phyloP scores from a whole-genome alignment of 1,140 invertebrate species.

The Ips nitidus region DNA sequence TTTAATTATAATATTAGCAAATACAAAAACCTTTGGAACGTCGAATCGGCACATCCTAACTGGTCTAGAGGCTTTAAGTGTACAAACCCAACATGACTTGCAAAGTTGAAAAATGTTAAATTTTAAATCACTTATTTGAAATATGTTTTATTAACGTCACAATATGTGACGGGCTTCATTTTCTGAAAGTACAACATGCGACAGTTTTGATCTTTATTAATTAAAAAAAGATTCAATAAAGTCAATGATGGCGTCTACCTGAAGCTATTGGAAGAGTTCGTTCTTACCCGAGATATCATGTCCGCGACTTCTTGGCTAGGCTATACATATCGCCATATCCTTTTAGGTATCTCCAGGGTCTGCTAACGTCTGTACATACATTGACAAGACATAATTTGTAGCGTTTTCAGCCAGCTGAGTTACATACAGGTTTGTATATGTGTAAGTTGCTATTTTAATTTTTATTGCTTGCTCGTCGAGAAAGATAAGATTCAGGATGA shows the following conservation, averaged over 20 bases:
- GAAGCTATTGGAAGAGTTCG: background rate
- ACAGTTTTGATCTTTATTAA: too few species aligned
- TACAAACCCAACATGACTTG: too few species aligned
- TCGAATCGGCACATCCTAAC: constrained; percentile 30
- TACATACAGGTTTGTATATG: constrained; percentile 43
- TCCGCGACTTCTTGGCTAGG: constrained; percentile 28
- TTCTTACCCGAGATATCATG: constrained; percentile 24
- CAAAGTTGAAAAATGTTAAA: too few species aligned
- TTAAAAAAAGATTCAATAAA: too few species aligned
- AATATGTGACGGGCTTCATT: too few species aligned
- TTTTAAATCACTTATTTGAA: too few species aligned
- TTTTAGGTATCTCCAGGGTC: constrained; percentile 43
- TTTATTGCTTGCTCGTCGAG: constrained; percentile 31
- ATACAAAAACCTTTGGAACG: constrained; percentile 40
- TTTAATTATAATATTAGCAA: constrained; percentile 49
- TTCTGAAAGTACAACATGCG: too few species aligned
- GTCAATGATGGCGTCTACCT: too few species aligned
- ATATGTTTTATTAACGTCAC: too few species aligned
- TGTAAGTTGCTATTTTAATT: constrained; percentile 39
- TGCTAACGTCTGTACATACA: constrained; percentile 35
- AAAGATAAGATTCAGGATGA: constrained; percentile 14
- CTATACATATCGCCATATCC: constrained; percentile 39
- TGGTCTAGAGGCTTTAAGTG: background rate
- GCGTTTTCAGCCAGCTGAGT: constrained; percentile 40
- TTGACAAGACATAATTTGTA: constrained; percentile 47